Evolutionary conservation across 1,140 invertebrate species (phyloP).

Genomic region (Aphis craccivora): DNA sequence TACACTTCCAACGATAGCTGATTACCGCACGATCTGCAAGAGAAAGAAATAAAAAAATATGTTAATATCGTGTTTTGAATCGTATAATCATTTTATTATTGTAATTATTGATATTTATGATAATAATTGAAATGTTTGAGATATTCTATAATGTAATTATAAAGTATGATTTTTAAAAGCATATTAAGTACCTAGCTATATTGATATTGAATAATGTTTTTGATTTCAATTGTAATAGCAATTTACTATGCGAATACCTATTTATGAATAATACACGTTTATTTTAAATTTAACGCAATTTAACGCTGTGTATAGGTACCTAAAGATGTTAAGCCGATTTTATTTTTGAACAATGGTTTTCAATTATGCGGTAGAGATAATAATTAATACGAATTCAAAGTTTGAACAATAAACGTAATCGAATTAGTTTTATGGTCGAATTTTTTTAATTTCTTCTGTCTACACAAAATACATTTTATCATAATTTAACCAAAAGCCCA

Average conservation of each 20-base stretch:
- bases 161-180: neutral
- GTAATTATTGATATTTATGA: too few relatives aligned
- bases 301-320: too few relatives aligned
- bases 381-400: neutral
- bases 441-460: neutral
- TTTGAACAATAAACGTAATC: neutral
- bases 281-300: neutral
- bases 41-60: neutral
- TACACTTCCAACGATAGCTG: constrained; percentile 72
- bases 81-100: neutral
- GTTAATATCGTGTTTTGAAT: neutral
- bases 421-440: neutral
- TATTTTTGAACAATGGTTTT: neutral
- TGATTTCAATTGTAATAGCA: too few relatives aligned
- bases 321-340: neutral
- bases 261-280: neutral
- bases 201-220: neutral
- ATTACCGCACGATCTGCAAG: constrained; percentile 71
- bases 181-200: too few relatives aligned
- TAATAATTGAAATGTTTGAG: neutral
- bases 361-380: neutral
- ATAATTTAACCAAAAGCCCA: neutral
- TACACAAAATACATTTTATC: neutral
- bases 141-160: neutral
- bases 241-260: neutral